Percentiles rank a stretch among this genome's conserved stretches.
Conservation (phyloP, 2,113 vertebrate genomes). For the Gobius niger region DNA sequence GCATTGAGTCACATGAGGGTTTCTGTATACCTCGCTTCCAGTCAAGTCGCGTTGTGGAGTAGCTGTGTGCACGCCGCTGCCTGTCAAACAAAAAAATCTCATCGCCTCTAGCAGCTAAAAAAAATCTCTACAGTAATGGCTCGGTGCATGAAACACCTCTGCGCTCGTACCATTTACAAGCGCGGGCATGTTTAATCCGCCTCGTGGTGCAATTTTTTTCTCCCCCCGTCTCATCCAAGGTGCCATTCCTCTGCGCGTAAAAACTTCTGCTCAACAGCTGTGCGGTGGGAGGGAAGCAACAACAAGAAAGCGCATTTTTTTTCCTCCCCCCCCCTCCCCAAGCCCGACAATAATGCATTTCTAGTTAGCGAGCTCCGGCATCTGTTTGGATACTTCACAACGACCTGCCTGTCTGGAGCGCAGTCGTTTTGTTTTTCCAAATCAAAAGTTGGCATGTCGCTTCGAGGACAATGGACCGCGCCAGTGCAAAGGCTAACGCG, state of each 20-base stretch:
- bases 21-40: background rate
- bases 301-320: background rate
- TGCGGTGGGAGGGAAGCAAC: constrained; percentile 18
- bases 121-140: background rate
- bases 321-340: too few relatives aligned
- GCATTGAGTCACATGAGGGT: background rate
- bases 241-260: constrained; percentile 4
- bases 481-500: constrained; percentile 30
- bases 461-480: constrained; percentile 43
- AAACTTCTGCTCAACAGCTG: constrained; percentile 57
- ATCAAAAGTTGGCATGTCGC: constrained; percentile 40
- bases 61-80: background rate
- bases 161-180: background rate
- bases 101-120: background rate
- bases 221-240: background rate
- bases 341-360: constrained; percentile 30
- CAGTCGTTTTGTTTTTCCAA: constrained; percentile 30
- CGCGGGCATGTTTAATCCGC: background rate
- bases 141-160: background rate
- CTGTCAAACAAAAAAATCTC: background rate
- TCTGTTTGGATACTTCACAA: constrained; percentile 43
- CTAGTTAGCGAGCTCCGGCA: constrained; percentile 5
- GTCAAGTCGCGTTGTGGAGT: background rate
- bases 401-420: constrained; percentile 30
- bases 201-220: background rate